Evolutionary conservation across 2,113 vertebrate genomes (phyloP).

Genomic region (Sinocyclocheilus grahami): DNA sequence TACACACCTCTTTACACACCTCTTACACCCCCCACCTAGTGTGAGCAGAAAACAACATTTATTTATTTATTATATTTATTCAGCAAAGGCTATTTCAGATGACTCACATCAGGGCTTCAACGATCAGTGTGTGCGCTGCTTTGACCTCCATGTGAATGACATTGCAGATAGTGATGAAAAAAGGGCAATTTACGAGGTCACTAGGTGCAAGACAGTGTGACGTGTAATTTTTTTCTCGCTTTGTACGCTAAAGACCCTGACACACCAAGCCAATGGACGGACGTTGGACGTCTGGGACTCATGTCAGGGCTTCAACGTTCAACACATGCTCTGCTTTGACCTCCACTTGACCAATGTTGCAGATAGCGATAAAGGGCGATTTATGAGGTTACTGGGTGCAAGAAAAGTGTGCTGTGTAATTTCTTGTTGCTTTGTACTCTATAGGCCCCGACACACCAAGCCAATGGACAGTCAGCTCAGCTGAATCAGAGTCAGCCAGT

Average conservation of each 20-base stretch:
- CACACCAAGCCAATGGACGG: too few species aligned
- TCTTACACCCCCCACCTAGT: constrained; percentile 12
- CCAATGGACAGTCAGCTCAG: too few species aligned
- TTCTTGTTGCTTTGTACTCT: too few species aligned
- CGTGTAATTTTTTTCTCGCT: background rate
- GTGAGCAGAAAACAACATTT: constrained; percentile 30
- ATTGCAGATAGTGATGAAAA: background rate
- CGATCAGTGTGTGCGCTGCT: background rate
- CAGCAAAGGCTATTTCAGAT: background rate
- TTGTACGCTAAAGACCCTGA: background rate
- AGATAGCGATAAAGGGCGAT: too few species aligned
- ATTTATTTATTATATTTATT: constrained; percentile 12
- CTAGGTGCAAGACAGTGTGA: background rate
- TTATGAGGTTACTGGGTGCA: too few species aligned
- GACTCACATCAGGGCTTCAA: background rate
- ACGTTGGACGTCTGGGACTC: too few species aligned
- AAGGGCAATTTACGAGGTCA: background rate
- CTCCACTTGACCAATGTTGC: too few species aligned
- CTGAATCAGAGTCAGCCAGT: too few species aligned
- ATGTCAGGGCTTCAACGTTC: too few species aligned
- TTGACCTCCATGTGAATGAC: background rate
- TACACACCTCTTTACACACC: constrained; percentile 19
- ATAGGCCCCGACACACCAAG: too few species aligned
- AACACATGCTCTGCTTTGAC: too few species aligned
- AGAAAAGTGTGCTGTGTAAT: too few species aligned